These are phyloP conservation scores for Parelbella ahira DNA, from an alignment of 2,888 invertebrate species.

Conservation along the genomic window DNA sequence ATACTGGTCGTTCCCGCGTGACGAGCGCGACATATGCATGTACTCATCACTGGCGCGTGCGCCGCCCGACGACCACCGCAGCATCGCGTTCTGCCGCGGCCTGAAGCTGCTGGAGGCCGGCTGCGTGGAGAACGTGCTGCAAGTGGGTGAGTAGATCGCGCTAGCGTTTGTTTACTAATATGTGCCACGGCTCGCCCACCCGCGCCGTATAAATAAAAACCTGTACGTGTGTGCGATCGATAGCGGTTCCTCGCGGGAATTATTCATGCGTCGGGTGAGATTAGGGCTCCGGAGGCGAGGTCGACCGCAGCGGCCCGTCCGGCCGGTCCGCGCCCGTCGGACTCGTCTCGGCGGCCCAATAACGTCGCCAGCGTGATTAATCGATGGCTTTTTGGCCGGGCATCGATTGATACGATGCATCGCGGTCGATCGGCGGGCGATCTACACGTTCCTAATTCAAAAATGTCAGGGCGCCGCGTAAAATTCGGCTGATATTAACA, in stretches of 20 bases:
- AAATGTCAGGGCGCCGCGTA: too few relatives aligned
- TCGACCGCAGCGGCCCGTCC: slow-evolving; percentile 20
- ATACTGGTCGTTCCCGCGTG: slow-evolving; percentile 93
- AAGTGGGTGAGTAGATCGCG: slow-evolving; percentile 90
- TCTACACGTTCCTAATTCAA: too few relatives aligned
- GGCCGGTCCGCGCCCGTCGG: slow-evolving; percentile 5
- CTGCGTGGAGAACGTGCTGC: slow-evolving; percentile 91
- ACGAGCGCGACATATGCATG: slow-evolving; percentile 94
- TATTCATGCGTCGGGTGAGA: slow-evolving; percentile 77
- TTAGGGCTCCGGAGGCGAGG: slow-evolving; percentile 51
- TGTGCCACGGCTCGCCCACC: slow-evolving; percentile 71
- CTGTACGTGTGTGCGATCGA: slow-evolving; percentile 80
- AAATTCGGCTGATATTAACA: slow-evolving; percentile 77
- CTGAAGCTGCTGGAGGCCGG: slow-evolving; percentile 90
- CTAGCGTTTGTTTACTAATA: slow-evolving; percentile 80
- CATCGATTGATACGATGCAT: slow-evolving; percentile 26
- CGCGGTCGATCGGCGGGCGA: slow-evolving; percentile 24
- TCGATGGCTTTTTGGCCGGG: slow-evolving; percentile 42
- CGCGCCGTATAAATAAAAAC: slow-evolving; percentile 80
- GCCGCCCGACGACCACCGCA: slow-evolving; percentile 86
- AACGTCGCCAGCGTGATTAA: slow-evolving; percentile 42
- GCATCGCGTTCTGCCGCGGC: slow-evolving; percentile 92
- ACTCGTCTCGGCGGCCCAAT: slow-evolving; percentile 31
- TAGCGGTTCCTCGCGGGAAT: slow-evolving; percentile 79
- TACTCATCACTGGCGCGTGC: slow-evolving; percentile 87